Conservation (phyloP, 2,113 vertebrate species). For the Lampris incognitus region DNA sequence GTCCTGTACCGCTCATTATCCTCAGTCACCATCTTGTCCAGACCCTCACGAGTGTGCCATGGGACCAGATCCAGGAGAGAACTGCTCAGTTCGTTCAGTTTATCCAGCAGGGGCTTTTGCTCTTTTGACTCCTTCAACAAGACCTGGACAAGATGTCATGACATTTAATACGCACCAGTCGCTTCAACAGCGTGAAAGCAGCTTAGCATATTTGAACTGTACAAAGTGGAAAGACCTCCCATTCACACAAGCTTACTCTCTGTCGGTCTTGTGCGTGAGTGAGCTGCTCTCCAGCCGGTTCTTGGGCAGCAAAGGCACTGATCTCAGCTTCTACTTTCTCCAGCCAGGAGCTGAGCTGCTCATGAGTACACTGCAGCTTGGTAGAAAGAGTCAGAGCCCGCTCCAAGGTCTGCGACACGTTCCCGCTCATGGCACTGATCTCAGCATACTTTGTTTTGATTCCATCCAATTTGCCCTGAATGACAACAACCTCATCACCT, state of each 20-base stretch:
- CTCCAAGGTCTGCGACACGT: conserved; percentile 88
- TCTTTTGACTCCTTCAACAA: conserved; percentile 88
- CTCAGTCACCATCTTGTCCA: conserved; percentile 91
- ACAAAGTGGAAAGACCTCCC: background rate
- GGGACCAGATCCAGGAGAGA: conserved; percentile 94
- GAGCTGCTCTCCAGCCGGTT: conserved; percentile 84
- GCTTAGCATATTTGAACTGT: too few relatives aligned
- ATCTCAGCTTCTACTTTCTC: conserved; percentile 87
- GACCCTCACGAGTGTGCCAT: conserved; percentile 92
- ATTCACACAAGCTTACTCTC: conserved; percentile 79
- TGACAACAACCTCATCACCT: conserved; percentile 97
- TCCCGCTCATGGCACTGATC: conserved; percentile 87
- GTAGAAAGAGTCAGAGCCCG: conserved; percentile 87
- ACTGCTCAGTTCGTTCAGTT: conserved; percentile 90
- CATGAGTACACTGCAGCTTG: conserved; percentile 84
- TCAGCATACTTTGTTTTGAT: conserved; percentile 95
- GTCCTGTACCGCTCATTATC: conserved; percentile 90
- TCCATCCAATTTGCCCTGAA: conserved; percentile 96
- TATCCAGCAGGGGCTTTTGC: conserved; percentile 87
- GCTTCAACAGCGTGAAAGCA: background rate
- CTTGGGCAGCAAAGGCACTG: conserved; percentile 80
- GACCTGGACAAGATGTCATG: conserved; percentile 76
- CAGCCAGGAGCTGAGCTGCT: conserved; percentile 89
- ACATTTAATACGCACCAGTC: background rate
- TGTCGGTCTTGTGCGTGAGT: conserved; percentile 86